Evolutionary conservation across 92 coral and sea anemone species (phyloP), one percentile per base, ranked within the genome.

Genomic region (Parazoanthus atlanticus): DNA sequence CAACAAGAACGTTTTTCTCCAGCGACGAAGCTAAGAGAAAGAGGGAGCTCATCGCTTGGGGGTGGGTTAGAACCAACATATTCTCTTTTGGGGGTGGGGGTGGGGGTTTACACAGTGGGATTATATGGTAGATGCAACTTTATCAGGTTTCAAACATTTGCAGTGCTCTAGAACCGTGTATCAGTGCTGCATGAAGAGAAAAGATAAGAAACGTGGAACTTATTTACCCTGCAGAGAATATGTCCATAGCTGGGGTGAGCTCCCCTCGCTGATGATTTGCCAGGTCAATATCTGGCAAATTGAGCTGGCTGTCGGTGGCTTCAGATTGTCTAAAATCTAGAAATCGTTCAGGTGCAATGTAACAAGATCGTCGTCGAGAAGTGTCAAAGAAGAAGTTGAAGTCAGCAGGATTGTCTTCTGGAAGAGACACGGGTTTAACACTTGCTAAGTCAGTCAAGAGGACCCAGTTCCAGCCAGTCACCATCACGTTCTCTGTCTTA

Each of bases 371-470:
- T 56, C 99, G 92, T 4, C 99, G 94, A 28, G 99, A 97, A 1
- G 99, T 97, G 84, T 97, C 99, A 88, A 97, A 97, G 93, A 95
- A 97, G 92, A 92, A 97, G 69, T 95, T 95, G 87, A 97, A 97
- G 91, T 97, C 99, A 3, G 99, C 98, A 21, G 99, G 99, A 78
- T 97, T 97, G 84, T 97, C 97, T 82, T 97, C 97, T 5, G 95
- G 99, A n/a, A 97, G 98, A 77, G 90, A 95, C 0, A 94, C 95
- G 5, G 99, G 99, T 73, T 95, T 95, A 58, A 97, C 96, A 65
- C 98, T 95, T 0, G 99, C 99, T 13, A 97, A 87, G 93, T 97
- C 99, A 1, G 98, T 93, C 33, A 97, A 90, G 10, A 97, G 89
- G 10, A 93, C 99, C 94, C 98, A 97, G 87, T 96, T 97, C 99